Conservation (phyloP, 1,140 invertebrate genomes). For the Littorina saxatilis region DNA sequence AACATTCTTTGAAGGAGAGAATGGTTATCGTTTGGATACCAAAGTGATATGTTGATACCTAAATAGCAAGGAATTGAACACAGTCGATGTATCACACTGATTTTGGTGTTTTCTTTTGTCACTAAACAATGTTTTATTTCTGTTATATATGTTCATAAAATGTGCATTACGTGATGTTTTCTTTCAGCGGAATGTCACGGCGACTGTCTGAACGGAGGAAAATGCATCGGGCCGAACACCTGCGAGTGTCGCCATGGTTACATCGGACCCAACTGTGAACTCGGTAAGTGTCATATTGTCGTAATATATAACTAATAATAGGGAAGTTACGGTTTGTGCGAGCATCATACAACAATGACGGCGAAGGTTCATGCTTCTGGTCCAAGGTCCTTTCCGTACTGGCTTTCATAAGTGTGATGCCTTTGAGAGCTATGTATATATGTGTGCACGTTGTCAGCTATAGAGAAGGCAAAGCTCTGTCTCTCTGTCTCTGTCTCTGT, state of each 20-base stretch:
- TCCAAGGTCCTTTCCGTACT: no score
- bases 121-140: background rate
- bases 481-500: background rate
- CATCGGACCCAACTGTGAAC: conserved; percentile 87
- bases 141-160: background rate
- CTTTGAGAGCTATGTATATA: no score
- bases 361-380: no score
- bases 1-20: no score
- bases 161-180: background rate
- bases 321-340: no score
- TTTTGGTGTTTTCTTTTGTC: background rate
- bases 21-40: background rate
- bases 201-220: conserved; percentile 89
- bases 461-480: no score
- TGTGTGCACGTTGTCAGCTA: no score
- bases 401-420: background rate
- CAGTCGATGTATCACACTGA: background rate
- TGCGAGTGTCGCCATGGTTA: conserved; percentile 90
- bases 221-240: conserved; percentile 84
- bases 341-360: no score
- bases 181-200: conserved; percentile 85
- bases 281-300: no score
- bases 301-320: background rate
- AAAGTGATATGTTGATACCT: background rate
- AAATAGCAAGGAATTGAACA: background rate